A percentile compares a stretch with the other conserved stretches of the same genome.
These are phyloP conservation scores for Oreohelix idahoensis DNA, from an alignment of 1,140 invertebrate genomes.

Conservation along the genomic window DNA sequence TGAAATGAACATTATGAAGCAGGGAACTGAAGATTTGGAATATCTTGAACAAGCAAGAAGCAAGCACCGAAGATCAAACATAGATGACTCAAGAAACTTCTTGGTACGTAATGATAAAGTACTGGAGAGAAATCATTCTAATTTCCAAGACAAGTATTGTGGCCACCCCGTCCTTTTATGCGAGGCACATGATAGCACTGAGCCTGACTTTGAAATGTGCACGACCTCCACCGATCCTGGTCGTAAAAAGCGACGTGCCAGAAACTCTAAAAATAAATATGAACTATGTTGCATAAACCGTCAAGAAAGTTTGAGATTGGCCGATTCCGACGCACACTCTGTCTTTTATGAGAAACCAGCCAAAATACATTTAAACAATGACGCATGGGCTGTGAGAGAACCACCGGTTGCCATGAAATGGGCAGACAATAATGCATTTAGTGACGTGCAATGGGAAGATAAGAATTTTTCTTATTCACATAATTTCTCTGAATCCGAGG, in stretches of 20 bases:
- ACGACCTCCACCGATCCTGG: neutral
- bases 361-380: neutral
- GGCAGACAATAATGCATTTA: neutral
- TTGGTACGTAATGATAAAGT: neutral
- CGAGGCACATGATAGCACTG: neutral
- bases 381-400: neutral
- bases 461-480: conserved; percentile 1
- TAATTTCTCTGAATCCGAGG: neutral
- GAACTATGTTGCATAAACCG: neutral
- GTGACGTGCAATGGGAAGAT: neutral
- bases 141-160: neutral
- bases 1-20: neutral
- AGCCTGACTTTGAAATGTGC: neutral
- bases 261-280: neutral
- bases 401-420: neutral
- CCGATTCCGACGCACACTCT: neutral
- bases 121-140: neutral
- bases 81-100: no score
- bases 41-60: neutral
- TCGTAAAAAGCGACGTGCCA: neutral
- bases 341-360: neutral
- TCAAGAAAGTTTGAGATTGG: neutral
- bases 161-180: neutral
- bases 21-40: neutral
- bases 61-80: neutral